Conservation (phyloP, 2,888 invertebrate species). For the Anodontia alba region DNA sequence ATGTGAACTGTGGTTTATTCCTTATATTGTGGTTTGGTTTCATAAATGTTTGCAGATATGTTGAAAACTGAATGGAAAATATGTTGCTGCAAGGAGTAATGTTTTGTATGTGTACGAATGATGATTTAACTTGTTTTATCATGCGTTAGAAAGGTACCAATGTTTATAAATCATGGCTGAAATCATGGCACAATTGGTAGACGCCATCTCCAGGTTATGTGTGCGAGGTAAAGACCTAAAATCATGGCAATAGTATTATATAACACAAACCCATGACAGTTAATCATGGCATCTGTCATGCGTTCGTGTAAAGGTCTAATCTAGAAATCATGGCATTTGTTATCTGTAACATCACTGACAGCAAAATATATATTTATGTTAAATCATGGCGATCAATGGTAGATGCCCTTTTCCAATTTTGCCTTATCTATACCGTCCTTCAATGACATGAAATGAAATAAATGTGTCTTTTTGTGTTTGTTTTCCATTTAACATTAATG, state of each 20-base stretch:
- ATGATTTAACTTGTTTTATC: slow-evolving; percentile 9
- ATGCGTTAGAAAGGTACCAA: neutral
- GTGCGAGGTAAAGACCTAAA: too few species aligned
- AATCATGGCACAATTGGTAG: slow-evolving; percentile 47
- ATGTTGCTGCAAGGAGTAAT: too few species aligned
- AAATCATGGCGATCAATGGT: slow-evolving; percentile 21
- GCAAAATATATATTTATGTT: neutral
- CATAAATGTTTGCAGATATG: too few species aligned
- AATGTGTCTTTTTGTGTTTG: too few species aligned
- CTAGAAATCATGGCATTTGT: slow-evolving; percentile 51
- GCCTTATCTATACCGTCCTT: slow-evolving; percentile 69
- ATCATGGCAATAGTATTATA: neutral
- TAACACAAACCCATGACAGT: neutral
- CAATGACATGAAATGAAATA: too few species aligned
- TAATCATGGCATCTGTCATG: neutral
- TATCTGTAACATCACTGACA: neutral
- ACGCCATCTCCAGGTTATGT: slow-evolving; percentile 1
- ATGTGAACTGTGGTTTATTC: too few species aligned
- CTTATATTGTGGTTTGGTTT: too few species aligned
- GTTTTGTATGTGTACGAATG: neutral
- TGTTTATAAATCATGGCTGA: neutral
- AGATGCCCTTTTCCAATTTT: slow-evolving; percentile 25
- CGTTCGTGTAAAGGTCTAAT: neutral
- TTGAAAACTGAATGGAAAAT: too few species aligned
- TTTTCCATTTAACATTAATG: too few species aligned